Percentiles rank a stretch among this genome's conserved stretches.
Conservation (phyloP, 2,113 vertebrate genomes). For the Ammodytes marinus region DNA sequence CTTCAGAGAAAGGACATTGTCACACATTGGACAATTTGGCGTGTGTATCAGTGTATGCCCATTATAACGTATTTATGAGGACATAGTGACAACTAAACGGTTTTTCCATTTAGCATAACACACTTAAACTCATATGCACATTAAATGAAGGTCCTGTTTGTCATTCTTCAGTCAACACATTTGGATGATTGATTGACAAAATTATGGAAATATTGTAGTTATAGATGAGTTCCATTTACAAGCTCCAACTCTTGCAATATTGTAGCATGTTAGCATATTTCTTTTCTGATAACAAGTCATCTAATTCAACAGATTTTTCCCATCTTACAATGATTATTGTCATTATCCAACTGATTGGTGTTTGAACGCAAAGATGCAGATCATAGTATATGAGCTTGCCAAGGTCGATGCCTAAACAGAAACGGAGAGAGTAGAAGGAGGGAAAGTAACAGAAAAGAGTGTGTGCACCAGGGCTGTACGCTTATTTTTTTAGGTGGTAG, state of each 20-base stretch:
- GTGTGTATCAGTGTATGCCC: background rate
- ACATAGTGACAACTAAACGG: background rate
- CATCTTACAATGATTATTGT: background rate
- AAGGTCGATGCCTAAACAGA: background rate
- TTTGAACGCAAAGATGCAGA: background rate
- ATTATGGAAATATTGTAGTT: background rate
- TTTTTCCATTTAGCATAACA: background rate
- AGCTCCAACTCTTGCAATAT: background rate
- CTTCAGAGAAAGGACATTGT: constrained; percentile 54
- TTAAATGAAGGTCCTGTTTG: background rate
- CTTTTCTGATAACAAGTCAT: background rate
- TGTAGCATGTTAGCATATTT: background rate
- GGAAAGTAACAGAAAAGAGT: constrained; percentile 15
- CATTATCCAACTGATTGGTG: constrained; percentile 4
- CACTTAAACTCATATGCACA: background rate
- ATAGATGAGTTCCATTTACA: background rate
- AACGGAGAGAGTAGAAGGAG: background rate
- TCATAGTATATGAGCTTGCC: constrained; percentile 18
- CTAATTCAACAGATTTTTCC: background rate
- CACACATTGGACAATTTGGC: constrained; percentile 49
- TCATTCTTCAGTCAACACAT: background rate
- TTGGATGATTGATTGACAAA: background rate
- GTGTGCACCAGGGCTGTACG: too few species aligned
- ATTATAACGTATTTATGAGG: constrained; percentile 5
- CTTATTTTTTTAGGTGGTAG: too few species aligned